Evolutionary conservation across 2,797 vertebrate species (phyloP), one percentile per base, ranked within the genome.

Genomic region (Tinamus major): DNA sequence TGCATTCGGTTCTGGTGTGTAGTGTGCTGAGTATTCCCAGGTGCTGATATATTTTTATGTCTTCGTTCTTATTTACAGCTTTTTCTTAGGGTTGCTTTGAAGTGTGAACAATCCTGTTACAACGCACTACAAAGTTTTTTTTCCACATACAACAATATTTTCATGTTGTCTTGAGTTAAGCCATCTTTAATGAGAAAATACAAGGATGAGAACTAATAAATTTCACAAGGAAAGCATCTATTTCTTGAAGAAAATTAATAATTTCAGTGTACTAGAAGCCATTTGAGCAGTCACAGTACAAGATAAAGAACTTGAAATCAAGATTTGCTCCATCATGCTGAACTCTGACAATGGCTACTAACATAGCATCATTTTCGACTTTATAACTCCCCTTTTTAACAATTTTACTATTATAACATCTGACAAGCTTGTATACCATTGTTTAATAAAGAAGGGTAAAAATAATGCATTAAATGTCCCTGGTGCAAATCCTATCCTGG

Each of bases 11-110:
- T 96, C 90, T 93, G 92, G 95, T 96, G 95, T 97, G 97, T 97
- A 97, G 63, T 87, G 85, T 83, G 67, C 91, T 97, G 97, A 98
- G 94, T 97, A 98, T 97, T 98, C 97, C 98, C 97, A 98, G 97
- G 97, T 98, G 97, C 96, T 95, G 90, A 44, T 61, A 41, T 95
- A 96, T 95, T 97, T 98, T 97, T 97, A 96, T 95, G 96, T 93
- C 94, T 93, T 93, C 94, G 62, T 97, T 82, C 90, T 97, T 98
- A 97, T 98, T 98, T 97, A 98, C 97, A 97, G 96, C 24, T 96
- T 97, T 98, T 97, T 92, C 97, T 97, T 91, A 85, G 82, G 48
- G 78, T 97, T 97, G 94, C 96, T 98, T 97, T 98, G 97, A 98
- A 97, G 96, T 97, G 93, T 96, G 96, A 97, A 97, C 95, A 97